phyloP scores from a whole-genome alignment of 2,113 vertebrate species.

The Alces alces region DNA sequence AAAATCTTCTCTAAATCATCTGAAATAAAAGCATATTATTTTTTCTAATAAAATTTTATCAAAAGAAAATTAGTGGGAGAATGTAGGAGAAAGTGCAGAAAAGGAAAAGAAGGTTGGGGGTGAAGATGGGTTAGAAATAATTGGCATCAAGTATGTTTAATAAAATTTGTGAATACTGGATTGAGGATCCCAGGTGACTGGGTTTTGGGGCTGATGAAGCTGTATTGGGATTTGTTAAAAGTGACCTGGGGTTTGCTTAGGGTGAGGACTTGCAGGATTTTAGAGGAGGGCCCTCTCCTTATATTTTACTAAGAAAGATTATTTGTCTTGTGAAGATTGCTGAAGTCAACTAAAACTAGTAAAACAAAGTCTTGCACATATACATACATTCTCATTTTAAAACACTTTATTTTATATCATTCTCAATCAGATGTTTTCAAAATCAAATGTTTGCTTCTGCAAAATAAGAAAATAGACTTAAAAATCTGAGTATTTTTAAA shows the following conservation, averaged over 20 bases:
- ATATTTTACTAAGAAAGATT: neutral
- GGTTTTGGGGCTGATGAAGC: neutral
- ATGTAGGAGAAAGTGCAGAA: neutral
- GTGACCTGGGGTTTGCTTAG: neutral
- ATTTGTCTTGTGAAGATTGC: neutral
- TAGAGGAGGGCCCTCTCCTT: neutral
- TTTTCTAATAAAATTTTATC: neutral
- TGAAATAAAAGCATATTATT: neutral
- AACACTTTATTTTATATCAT: neutral
- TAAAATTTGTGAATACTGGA: neutral
- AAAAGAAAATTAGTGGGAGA: neutral
- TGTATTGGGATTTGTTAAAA: neutral
- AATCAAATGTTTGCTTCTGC: neutral
- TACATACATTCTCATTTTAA: neutral
- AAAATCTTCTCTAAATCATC: neutral
- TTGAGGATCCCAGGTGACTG: neutral
- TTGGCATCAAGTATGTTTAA: neutral
- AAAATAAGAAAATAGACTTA: neutral
- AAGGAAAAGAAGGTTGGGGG: neutral
- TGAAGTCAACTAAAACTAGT: neutral
- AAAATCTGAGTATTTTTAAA: neutral
- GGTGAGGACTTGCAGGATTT: neutral
- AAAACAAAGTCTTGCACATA: neutral
- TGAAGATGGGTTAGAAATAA: neutral
- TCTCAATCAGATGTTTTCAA: neutral